Conservation (phyloP, 2,888 invertebrate genomes). For the Ditula angustiorana region DNA sequence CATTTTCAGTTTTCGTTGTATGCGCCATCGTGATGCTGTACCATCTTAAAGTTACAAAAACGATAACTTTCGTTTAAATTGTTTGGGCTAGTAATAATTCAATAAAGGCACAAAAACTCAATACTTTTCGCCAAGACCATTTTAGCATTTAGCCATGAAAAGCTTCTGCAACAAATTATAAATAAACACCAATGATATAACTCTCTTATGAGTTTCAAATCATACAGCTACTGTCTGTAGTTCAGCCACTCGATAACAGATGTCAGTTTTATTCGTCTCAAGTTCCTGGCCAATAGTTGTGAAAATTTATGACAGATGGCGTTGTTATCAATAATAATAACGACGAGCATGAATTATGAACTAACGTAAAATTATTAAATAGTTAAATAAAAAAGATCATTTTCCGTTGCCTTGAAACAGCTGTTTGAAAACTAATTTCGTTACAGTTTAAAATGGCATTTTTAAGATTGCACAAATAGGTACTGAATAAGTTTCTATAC, state of each 20-base stretch:
- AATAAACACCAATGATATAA: slow-evolving; percentile 32
- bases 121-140: slow-evolving; percentile 24
- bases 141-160: slow-evolving; percentile 25
- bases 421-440: too few relatives aligned
- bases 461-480: too few relatives aligned
- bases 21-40: slow-evolving; percentile 20
- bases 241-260: slow-evolving; percentile 32
- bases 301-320: slow-evolving; percentile 48
- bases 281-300: neutral
- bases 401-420: too few relatives aligned
- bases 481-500: too few relatives aligned
- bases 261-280: neutral
- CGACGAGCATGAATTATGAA: too few relatives aligned
- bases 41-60: slow-evolving; percentile 9
- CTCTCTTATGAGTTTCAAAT: slow-evolving; percentile 17
- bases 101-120: slow-evolving; percentile 9
- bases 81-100: slow-evolving; percentile 14
- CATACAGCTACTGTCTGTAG: slow-evolving; percentile 1
- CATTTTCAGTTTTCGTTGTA: slow-evolving; percentile 25
- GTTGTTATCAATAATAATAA: neutral
- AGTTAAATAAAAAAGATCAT: too few relatives aligned
- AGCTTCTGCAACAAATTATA: slow-evolving; percentile 32
- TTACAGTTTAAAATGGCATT: too few relatives aligned
- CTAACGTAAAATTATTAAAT: too few relatives aligned
- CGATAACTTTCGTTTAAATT: slow-evolving; percentile 9